Evolutionary conservation across 2,113 vertebrate genomes (phyloP).

Genomic region (Crotalus viridis): DNA sequence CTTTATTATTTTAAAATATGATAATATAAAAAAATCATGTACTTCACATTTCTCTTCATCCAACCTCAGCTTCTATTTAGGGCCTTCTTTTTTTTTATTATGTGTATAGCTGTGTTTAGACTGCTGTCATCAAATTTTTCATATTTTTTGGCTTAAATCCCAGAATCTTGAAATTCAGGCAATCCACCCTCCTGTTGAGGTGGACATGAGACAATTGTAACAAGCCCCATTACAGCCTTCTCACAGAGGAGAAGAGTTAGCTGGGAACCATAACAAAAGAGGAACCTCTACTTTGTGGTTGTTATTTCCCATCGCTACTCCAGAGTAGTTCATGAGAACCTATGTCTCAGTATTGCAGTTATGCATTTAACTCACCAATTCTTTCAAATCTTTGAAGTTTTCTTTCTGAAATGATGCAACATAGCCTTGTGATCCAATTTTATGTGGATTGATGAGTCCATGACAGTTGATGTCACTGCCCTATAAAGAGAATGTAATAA

Average conservation of each 20-base stretch:
- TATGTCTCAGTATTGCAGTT: background rate
- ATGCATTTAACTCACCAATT: slow-evolving; percentile 74
- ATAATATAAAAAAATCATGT: background rate
- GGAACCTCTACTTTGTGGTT: background rate
- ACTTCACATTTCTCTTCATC: background rate
- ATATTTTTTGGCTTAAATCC: background rate
- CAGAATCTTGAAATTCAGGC: background rate
- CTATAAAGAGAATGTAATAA: slow-evolving; percentile 62
- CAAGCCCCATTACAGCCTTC: background rate
- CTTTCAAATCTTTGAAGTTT: slow-evolving; percentile 70
- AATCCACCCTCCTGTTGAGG: background rate
- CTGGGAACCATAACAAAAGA: background rate
- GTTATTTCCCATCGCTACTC: background rate
- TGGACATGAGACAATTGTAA: background rate
- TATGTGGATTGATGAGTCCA: slow-evolving; percentile 75
- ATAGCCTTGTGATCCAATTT: slow-evolving; percentile 69
- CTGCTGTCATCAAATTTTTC: background rate
- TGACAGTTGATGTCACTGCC: slow-evolving; percentile 76
- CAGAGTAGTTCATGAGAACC: background rate
- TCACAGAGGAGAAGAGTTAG: background rate
- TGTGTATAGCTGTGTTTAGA: background rate
- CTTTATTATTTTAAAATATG: background rate
- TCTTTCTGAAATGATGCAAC: slow-evolving; percentile 76
- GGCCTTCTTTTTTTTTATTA: background rate
- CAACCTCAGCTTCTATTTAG: background rate